Evolutionary conservation across 2,797 vertebrate species (phyloP).

Genomic region (Pyrrhura leucotis): DNA sequence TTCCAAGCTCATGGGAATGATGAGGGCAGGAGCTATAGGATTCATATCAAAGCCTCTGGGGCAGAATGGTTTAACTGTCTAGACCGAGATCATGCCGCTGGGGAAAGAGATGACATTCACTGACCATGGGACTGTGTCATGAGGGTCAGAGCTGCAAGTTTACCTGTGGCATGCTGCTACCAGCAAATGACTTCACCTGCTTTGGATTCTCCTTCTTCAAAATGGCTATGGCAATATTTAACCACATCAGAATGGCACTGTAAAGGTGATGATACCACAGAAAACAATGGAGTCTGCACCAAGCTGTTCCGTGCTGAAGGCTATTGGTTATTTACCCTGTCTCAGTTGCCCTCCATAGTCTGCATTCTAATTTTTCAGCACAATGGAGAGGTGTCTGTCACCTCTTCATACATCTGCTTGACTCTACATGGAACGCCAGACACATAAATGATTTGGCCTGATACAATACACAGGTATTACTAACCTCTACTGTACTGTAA

Average conservation of each 20-base stretch:
- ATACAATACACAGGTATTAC: background rate
- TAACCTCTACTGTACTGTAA: background rate
- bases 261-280: background rate
- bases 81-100: background rate
- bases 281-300: background rate
- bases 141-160: background rate
- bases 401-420: background rate
- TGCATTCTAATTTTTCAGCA: background rate
- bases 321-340: background rate
- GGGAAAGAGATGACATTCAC: background rate
- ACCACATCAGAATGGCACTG: background rate
- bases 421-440: background rate
- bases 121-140: background rate
- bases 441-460: background rate
- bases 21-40: background rate
- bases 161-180: background rate
- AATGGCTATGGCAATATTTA: background rate
- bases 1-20: background rate
- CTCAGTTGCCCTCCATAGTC: background rate
- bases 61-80: background rate
- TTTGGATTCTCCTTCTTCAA: background rate
- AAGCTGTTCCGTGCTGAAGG: background rate
- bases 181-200: background rate
- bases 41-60: fast-evolving
- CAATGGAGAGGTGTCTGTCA: background rate